Conservation (phyloP, 2,888 invertebrate genomes). For the Amblyjoppa proteus region DNA sequence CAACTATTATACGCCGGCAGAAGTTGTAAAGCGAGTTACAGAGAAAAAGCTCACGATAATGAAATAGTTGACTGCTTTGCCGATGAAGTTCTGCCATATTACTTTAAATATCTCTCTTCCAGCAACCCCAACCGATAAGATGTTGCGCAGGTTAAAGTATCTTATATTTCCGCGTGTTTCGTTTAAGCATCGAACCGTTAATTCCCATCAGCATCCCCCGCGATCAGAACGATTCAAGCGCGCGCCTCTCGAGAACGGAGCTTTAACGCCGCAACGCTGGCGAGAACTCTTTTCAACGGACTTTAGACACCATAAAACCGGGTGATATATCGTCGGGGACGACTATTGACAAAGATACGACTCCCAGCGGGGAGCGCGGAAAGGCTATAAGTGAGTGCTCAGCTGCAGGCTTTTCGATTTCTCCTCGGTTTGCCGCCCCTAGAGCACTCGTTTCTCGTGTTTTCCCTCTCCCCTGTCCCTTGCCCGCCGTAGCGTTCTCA, state of each 20-base stretch:
- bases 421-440: conserved; percentile 67
- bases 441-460: conserved; percentile 61
- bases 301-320: conserved; percentile 81
- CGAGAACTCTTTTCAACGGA: conserved; percentile 68
- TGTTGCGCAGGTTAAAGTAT: conserved; percentile 32
- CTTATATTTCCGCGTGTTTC: neutral
- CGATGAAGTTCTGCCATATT: neutral
- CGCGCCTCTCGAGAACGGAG: conserved; percentile 16
- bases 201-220: conserved; percentile 29
- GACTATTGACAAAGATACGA: conserved; percentile 82
- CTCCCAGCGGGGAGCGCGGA: conserved; percentile 77
- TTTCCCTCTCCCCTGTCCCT: conserved; percentile 68
- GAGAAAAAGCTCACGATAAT: neutral
- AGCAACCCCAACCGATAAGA: neutral
- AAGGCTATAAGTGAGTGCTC: conserved; percentile 80
- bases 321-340: conserved; percentile 80
- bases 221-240: conserved; percentile 47
- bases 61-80: neutral
- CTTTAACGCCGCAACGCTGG: conserved; percentile 17
- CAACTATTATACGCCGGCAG: no score
- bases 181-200: conserved; percentile 12
- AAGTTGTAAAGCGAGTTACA: no score
- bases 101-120: neutral
- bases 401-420: conserved; percentile 75
- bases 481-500: conserved; percentile 44